Evolutionary conservation across 1,140 invertebrate genomes (phyloP), one percentile per base, ranked within the genome.

Genomic region (Wasmannia auropunctata): DNA sequence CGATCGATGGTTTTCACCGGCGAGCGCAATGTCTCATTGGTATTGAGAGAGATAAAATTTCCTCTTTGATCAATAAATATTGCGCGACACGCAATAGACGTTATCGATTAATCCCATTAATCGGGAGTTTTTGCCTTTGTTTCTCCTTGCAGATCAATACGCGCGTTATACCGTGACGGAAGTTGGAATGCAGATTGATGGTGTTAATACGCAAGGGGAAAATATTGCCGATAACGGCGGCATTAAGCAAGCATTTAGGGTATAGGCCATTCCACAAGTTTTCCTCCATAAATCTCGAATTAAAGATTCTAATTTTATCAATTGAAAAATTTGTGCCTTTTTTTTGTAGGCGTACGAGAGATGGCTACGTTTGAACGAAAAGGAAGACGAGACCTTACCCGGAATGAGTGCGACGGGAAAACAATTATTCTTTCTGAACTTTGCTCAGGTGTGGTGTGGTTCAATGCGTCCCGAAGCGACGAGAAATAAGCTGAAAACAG

Each of bases 221-320:
- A 98, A 98, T 93, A 98, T 98, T 80, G 98, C 98, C 1, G 98
- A 98, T 91, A 98, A 98, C 94, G 98, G 98, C 6, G 98, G 98
- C 10, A 96, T 98, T 25, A 98, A 98, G 86, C 97, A 98, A 93
- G 97, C 98, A 4, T 98, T 97, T 91, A 96, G 96, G 91, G 97
- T 97, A 95, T n/a, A n/a, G n/a, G n/a, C n/a, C n/a, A 95, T 74
- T 77, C 46, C 10, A 25, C 11, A 34, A 37, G 3, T 49, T 37
- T 46, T 46, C 8, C 10, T n/a, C 16, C 43, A 14, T 14, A 4
- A 46, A 46, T 46, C 16, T n/a, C 16, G 16, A 70, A 19, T 49
- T 8, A 22, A 62, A 74, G 1, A 14, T 7, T 88, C 8, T 34
- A 76, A 19, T 56, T 80, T 34, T 31, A 70, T 8, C n/a, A 46